Conservation (phyloP, 2,888 invertebrate genomes). For the Eupithecia vulgata region DNA sequence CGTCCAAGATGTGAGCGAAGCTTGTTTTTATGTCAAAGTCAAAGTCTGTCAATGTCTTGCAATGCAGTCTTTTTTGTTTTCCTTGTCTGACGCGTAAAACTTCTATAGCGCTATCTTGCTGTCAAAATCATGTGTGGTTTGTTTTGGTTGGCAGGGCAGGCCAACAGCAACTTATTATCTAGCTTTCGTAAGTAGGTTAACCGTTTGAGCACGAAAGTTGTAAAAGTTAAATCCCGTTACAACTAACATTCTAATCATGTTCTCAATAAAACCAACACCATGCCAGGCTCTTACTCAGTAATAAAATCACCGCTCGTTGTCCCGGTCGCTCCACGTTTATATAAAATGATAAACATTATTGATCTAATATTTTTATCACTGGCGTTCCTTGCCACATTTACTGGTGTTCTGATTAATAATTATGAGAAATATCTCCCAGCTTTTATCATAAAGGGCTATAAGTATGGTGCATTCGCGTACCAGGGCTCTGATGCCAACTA, state of each 20-base stretch:
- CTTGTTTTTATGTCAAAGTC: not conserved
- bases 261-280: conserved; percentile 27
- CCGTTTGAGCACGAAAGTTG: conserved; percentile 41
- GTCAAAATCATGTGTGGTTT: conserved; percentile 30
- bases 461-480: conserved; percentile 89
- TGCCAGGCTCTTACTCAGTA: conserved; percentile 19
- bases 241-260: conserved; percentile 41
- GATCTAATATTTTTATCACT: conserved; percentile 75
- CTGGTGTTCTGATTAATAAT: conserved; percentile 86
- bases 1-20: too few relatives aligned
- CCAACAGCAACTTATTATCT: too few relatives aligned
- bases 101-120: conserved; percentile 12
- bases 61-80: not conserved
- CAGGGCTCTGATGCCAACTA: conserved; percentile 78
- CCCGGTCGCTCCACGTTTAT: not conserved
- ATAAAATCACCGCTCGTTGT: conserved; percentile 15
- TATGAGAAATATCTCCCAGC: conserved; percentile 87
- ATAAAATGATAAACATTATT: conserved; percentile 65
- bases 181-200: conserved; percentile 23
- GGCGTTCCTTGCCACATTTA: conserved; percentile 75
- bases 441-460: conserved; percentile 86
- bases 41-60: not conserved
- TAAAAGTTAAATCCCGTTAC: conserved; percentile 47
- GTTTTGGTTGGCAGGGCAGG: conserved; percentile 22
- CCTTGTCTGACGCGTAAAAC: not conserved